A percentile compares a stretch with the other conserved stretches of the same genome.
Conservation (phyloP, 2,113 vertebrate genomes). For the Embiotoca jacksoni region DNA sequence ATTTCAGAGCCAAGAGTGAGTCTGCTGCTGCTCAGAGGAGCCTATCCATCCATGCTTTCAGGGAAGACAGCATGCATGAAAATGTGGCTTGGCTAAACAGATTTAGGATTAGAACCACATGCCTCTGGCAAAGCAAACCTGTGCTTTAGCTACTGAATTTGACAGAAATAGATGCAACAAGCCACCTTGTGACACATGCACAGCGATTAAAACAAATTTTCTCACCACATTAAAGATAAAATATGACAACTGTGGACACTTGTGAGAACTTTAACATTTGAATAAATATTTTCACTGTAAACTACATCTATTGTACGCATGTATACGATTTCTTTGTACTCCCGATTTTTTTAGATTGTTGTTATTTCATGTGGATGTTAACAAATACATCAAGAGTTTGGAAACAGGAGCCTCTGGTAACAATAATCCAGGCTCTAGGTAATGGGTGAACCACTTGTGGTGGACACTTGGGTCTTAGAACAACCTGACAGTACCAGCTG, state of each 20-base stretch:
- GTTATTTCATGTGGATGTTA: not conserved
- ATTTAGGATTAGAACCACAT: slow-evolving; percentile 56
- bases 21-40: slow-evolving; percentile 59
- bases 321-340: not conserved
- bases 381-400: not conserved
- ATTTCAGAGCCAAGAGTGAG: slow-evolving; percentile 47
- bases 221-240: not conserved
- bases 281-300: not conserved
- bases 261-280: not conserved
- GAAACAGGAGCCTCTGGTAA: not conserved
- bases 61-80: slow-evolving; percentile 55
- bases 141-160: slow-evolving; percentile 31
- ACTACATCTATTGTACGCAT: too few relatives aligned
- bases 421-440: not conserved
- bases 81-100: slow-evolving; percentile 57
- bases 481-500: slow-evolving; percentile 19
- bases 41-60: slow-evolving; percentile 48
- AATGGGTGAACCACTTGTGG: not conserved
- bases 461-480: not conserved
- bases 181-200: slow-evolving; percentile 27
- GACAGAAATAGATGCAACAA: slow-evolving; percentile 41
- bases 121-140: slow-evolving; percentile 55
- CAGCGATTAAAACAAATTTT: not conserved
- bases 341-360: too few relatives aligned
- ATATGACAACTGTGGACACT: not conserved